Percentiles rank a stretch among this genome's conserved stretches.
Evolutionary conservation across 2,113 vertebrate genomes (phyloP).

Genomic region (Lophochroa leadbeateri): DNA sequence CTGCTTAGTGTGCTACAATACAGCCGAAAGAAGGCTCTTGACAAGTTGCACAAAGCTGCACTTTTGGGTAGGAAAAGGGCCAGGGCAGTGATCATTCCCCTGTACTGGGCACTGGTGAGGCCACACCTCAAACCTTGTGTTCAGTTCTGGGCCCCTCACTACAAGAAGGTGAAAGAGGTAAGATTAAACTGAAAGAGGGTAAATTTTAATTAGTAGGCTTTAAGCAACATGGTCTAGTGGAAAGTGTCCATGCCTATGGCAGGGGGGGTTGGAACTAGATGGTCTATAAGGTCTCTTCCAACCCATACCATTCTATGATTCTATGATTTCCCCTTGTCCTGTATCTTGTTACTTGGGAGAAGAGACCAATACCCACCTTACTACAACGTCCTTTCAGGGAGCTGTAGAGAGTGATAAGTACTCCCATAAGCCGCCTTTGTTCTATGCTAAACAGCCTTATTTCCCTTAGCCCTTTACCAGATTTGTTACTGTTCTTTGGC

Average conservation of each 20-base stretch:
- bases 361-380: not conserved
- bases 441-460: not conserved
- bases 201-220: not conserved
- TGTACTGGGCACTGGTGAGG: too few relatives aligned
- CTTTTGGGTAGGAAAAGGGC: too few relatives aligned
- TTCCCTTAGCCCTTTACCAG: not conserved
- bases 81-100: too few relatives aligned
- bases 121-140: not conserved
- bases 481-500: not conserved
- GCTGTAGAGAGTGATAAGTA: not conserved
- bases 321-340: not conserved
- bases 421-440: not conserved
- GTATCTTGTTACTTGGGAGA: not conserved
- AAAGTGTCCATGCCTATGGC: not conserved
- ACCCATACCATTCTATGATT: not conserved
- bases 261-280: not conserved
- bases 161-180: not conserved
- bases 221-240: not conserved
- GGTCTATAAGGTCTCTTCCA: not conserved
- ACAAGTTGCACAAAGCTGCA: too few relatives aligned
- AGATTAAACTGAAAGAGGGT: not conserved
- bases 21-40: too few relatives aligned
- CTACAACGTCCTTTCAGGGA: not conserved
- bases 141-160: not conserved
- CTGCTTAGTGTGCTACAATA: too few relatives aligned